phyloP scores from a whole-genome alignment of 2,113 vertebrate genomes.

The Paraplagusia blochii region DNA sequence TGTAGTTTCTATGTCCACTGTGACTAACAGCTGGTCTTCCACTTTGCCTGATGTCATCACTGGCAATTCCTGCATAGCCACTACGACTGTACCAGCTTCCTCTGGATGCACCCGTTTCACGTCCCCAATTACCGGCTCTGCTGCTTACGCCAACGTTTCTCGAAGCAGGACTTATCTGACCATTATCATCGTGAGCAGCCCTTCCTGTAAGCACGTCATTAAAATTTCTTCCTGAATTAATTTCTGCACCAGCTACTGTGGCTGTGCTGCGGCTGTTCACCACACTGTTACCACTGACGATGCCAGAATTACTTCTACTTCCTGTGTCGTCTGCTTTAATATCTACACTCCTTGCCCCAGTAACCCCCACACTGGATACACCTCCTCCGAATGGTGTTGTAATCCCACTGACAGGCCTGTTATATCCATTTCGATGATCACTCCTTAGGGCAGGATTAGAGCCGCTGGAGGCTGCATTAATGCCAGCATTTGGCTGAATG shows the following conservation, averaged over 20 bases:
- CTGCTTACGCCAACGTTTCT: constrained; percentile 34
- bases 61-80: constrained; percentile 8
- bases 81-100: constrained; percentile 30
- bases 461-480: constrained; percentile 19
- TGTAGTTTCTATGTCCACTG: constrained; percentile 14
- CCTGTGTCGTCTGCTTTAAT: constrained; percentile 28
- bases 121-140: constrained; percentile 25
- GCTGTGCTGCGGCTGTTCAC: constrained; percentile 23
- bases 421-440: constrained; percentile 34
- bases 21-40: constrained; percentile 12
- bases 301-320: constrained; percentile 24
- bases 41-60: constrained; percentile 17
- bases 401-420: constrained; percentile 34
- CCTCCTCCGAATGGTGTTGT: constrained; percentile 35
- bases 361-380: constrained; percentile 18
- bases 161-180: constrained; percentile 22
- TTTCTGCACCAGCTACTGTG: constrained; percentile 18
- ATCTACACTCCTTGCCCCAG: constrained; percentile 20
- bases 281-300: constrained; percentile 16
- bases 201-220: constrained; percentile 50
- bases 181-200: constrained; percentile 20
- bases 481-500: constrained; percentile 21
- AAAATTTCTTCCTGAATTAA: constrained; percentile 28
- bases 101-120: constrained; percentile 16
- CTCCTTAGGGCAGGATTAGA: constrained; percentile 43